Evolutionary conservation across 2,888 invertebrate genomes (phyloP).

Genomic region (Microplitis deprimator): DNA sequence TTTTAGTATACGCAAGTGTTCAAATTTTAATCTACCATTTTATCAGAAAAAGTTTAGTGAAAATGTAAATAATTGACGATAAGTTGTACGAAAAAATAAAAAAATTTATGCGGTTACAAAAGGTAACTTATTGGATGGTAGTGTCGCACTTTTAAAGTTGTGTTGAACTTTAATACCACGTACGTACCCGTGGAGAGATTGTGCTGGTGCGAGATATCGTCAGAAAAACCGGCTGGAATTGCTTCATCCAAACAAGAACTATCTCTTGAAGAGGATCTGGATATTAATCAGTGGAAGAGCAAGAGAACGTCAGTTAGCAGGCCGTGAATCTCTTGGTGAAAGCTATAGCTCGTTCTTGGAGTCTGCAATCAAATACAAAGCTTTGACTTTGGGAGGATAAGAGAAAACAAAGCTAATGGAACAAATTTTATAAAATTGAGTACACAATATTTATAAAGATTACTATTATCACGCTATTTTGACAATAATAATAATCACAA

Average conservation of each 20-base stretch:
- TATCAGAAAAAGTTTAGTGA: background rate
- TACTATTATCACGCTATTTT: too few species aligned
- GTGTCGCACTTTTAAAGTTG: conserved; percentile 13
- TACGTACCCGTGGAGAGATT: conserved; percentile 48
- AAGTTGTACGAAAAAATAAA: background rate
- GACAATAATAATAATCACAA: too few species aligned
- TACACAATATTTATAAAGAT: too few species aligned
- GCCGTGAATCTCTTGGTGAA: conserved; percentile 39
- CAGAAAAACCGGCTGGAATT: conserved; percentile 65
- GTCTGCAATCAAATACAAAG: background rate
- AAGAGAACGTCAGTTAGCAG: conserved; percentile 32
- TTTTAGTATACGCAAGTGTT: background rate
- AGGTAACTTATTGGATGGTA: conserved; percentile 8
- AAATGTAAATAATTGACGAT: conserved; percentile 16
- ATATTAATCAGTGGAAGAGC: conserved; percentile 61
- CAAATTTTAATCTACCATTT: background rate
- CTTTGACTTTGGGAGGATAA: too few species aligned
- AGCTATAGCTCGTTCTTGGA: conserved; percentile 18
- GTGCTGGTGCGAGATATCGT: conserved; percentile 60
- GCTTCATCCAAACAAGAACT: conserved; percentile 68
- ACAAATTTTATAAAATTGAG: too few species aligned
- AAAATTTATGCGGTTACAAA: conserved; percentile 16
- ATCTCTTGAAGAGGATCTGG: conserved; percentile 63
- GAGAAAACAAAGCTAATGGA: too few species aligned
- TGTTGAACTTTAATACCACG: conserved; percentile 28